Conservation (phyloP, 2,113 vertebrate genomes). For the Brachirus orientalis region DNA sequence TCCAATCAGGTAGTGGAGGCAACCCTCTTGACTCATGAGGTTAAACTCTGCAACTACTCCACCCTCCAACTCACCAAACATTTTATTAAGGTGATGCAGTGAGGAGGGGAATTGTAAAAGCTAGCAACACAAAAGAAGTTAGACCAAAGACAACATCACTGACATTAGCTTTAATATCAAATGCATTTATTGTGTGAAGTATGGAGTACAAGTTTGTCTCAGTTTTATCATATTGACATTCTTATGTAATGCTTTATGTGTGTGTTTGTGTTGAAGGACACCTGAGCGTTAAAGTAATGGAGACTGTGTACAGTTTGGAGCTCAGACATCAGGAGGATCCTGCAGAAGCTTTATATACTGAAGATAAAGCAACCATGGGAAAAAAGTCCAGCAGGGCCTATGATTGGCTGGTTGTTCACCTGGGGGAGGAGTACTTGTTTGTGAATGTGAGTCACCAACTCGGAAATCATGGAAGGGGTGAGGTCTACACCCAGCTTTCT, state of each 20-base stretch:
- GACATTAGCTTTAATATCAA: too few species aligned
- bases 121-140: too few species aligned
- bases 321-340: slow-evolving; percentile 72
- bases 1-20: too few species aligned
- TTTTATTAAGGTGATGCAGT: too few species aligned
- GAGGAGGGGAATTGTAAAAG: too few species aligned
- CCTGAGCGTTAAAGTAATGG: slow-evolving; percentile 76
- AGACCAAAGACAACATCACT: too few species aligned
- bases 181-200: too few species aligned
- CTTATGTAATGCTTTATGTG: neutral
- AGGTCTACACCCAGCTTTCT: slow-evolving; percentile 69
- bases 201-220: too few species aligned
- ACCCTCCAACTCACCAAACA: too few species aligned
- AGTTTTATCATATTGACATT: neutral
- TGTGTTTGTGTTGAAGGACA: slow-evolving; percentile 74
- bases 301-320: slow-evolving; percentile 74
- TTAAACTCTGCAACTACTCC: too few species aligned
- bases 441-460: slow-evolving; percentile 69
- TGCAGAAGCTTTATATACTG: slow-evolving; percentile 15
- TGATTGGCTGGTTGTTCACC: slow-evolving; percentile 68
- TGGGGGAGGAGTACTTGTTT: slow-evolving; percentile 70
- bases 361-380: slow-evolving; percentile 51
- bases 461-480: slow-evolving; percentile 24
- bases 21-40: too few species aligned
- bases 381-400: slow-evolving; percentile 18